These are phyloP conservation scores for Icerya purchasi DNA, from an alignment of 2,888 invertebrate genomes.

Conservation along the genomic window DNA sequence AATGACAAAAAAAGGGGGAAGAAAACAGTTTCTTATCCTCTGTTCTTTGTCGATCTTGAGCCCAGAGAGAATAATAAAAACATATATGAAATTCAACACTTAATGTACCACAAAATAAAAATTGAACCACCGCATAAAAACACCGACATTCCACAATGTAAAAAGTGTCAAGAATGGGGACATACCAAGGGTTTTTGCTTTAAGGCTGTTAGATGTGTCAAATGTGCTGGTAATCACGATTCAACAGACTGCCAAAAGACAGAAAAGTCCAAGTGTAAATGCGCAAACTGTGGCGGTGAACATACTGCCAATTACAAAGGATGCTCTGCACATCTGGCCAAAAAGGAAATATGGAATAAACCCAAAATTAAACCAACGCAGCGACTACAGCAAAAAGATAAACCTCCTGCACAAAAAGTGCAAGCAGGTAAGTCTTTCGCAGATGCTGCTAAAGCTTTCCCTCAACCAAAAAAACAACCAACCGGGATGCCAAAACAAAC, in stretches of 20 bases:
- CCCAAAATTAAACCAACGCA: background rate
- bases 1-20: too few relatives aligned
- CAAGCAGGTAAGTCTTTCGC: too few relatives aligned
- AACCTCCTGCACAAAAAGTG: too few relatives aligned
- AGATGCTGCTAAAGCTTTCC: background rate
- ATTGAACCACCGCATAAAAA: too few relatives aligned
- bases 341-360: background rate
- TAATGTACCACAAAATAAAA: too few relatives aligned
- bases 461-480: background rate
- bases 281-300: background rate
- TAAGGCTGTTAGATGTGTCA: too few relatives aligned
- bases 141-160: background rate
- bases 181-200: background rate
- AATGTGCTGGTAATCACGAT: background rate
- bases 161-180: background rate
- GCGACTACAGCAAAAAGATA: too few relatives aligned
- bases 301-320: too few relatives aligned
- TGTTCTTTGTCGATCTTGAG: too few relatives aligned
- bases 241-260: background rate
- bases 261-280: background rate
- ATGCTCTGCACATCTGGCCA: background rate
- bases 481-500: background rate
- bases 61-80: too few relatives aligned
- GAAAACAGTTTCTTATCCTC: too few relatives aligned
- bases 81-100: too few relatives aligned